phyloP scores from a whole-genome alignment of 2,113 vertebrate species.

The Galeopterus variegatus region DNA sequence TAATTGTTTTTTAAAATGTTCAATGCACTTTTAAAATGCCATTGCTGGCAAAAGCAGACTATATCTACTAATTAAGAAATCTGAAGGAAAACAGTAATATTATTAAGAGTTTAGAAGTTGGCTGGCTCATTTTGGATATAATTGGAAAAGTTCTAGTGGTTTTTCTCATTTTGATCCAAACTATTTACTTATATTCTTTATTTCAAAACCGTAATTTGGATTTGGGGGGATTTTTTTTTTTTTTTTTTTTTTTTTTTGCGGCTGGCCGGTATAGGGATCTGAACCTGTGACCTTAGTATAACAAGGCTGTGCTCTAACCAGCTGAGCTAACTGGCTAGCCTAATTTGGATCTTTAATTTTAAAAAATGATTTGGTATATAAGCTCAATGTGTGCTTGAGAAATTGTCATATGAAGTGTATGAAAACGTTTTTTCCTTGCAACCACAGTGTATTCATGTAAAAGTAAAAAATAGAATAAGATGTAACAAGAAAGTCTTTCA shows the following conservation, averaged over 20 bases:
- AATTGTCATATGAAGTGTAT: background rate
- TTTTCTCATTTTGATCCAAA: slow-evolving; percentile 11
- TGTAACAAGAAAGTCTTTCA: background rate
- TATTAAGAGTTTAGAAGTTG: slow-evolving; percentile 38
- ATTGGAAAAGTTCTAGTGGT: background rate
- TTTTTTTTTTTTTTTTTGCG: too few species aligned
- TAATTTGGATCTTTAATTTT: too few species aligned
- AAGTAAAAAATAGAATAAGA: background rate
- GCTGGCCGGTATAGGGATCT: too few species aligned
- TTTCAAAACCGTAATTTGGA: background rate
- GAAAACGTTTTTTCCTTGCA: slow-evolving; percentile 5
- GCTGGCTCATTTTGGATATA: background rate
- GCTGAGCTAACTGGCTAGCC: too few species aligned
- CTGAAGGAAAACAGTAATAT: background rate
- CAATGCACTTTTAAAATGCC: background rate
- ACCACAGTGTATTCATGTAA: background rate
- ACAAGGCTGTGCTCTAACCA: too few species aligned
- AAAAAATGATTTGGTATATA: background rate
- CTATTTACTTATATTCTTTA: background rate
- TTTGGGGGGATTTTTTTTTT: background rate
- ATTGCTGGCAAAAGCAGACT: background rate
- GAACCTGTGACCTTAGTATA: too few species aligned
- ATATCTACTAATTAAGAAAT: slow-evolving; percentile 41
- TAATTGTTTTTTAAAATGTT: background rate
- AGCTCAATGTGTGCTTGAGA: background rate